Conservation (phyloP, 2,113 vertebrate species). For the Catharus fuscescens region DNA sequence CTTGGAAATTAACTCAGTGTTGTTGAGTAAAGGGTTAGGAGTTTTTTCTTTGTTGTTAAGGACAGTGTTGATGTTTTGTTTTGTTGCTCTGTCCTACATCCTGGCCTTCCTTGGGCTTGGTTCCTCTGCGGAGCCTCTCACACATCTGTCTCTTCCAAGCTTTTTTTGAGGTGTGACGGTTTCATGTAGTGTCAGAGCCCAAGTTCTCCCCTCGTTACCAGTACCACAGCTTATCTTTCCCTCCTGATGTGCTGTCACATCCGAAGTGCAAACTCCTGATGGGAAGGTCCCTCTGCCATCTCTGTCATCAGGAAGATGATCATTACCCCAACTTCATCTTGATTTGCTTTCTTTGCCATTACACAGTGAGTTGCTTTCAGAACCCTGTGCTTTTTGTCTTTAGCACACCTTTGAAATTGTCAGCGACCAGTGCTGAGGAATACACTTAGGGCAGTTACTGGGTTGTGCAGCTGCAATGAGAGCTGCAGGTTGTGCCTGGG, state of each 20-base stretch:
- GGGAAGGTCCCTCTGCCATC: not conserved
- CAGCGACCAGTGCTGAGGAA: not conserved
- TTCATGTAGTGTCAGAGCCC: not conserved
- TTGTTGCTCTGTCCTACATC: not conserved
- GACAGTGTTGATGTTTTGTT: not conserved
- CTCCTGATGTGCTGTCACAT: not conserved
- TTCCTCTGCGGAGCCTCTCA: not conserved
- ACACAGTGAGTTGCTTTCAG: not conserved
- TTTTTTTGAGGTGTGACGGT: not conserved
- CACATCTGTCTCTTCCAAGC: not conserved
- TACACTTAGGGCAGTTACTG: not conserved
- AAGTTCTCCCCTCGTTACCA: not conserved
- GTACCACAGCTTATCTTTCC: not conserved
- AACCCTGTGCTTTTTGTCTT: not conserved
- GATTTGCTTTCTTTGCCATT: not conserved
- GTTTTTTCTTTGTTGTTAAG: not conserved
- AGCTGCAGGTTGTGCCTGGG: not conserved
- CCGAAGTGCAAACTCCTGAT: not conserved
- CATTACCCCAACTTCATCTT: not conserved
- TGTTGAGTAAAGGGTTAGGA: not conserved
- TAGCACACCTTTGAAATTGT: not conserved
- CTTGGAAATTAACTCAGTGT: conserved; percentile 20
- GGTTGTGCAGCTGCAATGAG: not conserved
- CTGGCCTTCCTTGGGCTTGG: not conserved
- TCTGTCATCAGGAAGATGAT: not conserved